Percentiles rank a stretch among this genome's conserved stretches.
phyloP scores from a whole-genome alignment of 35 echinoderm and acorn worm genomes.

The Acanthaster planci region DNA sequence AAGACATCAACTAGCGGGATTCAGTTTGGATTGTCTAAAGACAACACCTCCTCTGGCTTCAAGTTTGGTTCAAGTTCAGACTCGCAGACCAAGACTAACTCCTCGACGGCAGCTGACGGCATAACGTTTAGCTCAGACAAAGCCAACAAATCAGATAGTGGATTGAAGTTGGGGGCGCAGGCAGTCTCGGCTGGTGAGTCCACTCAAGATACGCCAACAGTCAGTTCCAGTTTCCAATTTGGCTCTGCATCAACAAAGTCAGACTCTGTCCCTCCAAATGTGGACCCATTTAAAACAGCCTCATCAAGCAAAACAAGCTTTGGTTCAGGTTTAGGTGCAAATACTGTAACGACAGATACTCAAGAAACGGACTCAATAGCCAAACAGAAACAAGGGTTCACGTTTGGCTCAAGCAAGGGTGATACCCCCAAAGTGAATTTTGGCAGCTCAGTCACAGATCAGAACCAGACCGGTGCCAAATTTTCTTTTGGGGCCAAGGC shows the following conservation, averaged over 20 bases:
- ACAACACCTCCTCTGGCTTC: constrained; percentile 19
- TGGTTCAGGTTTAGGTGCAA: not conserved
- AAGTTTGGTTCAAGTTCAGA: constrained; percentile 10
- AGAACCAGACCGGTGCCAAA: not conserved
- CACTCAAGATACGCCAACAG: not conserved
- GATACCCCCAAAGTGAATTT: not conserved
- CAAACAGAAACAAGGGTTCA: not conserved
- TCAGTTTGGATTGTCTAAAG: not conserved
- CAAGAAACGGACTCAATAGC: constrained; percentile 6
- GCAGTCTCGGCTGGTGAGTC: not conserved
- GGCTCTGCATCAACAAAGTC: constrained; percentile 14
- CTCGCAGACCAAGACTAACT: not conserved
- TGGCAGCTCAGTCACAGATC: not conserved
- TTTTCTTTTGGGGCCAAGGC: constrained; percentile 37
- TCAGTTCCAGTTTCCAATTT: constrained; percentile 39
- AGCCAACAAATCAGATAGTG: not conserved
- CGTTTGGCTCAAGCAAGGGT: not conserved
- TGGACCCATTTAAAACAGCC: constrained; percentile 42
- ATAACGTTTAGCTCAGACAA: not conserved
- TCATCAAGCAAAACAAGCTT: not conserved
- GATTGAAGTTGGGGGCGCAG: constrained; percentile 40
- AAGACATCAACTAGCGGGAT: constrained; percentile 5
- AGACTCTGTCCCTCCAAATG: constrained; percentile 29
- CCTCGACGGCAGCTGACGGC: not conserved
- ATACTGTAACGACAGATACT: not conserved